Base-by-base conservation (phyloP, 2,888 invertebrate genomes). In the Meteorus colon region DNA sequence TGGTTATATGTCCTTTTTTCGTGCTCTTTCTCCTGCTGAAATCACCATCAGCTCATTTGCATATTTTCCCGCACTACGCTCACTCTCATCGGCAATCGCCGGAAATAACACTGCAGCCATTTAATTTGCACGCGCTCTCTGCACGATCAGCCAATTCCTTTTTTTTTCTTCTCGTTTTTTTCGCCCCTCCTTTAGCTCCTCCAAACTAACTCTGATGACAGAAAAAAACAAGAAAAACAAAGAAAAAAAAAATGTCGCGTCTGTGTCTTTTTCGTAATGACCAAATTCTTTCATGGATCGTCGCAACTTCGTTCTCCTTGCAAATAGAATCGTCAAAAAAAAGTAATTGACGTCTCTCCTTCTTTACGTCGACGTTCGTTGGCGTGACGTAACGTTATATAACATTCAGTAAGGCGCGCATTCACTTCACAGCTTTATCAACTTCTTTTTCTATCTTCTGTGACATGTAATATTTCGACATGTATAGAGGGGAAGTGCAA, bases 81-180 rank as follows among this genome's bases (percentile, higher is more conserved):
- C 37, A 48, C 55, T 48, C 76, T 73, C 73, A 74, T 74, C 73
- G 75, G 68, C 74, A 74, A 72, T 75, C 68, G 67, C 72, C 67
- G 71, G 63, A 73, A 74, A 73, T 74, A 75, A 77, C 68, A 74
- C 62, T 59, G 63, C 66, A 69, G 72, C 74, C 62, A 72, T 77
- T 77, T 72, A 72, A 77, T 75, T 77, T 77, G 41, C 73, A 62
- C 68, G 63, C 48, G 68, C 51, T 59, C 51, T 59, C 71, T 76
- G 76, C 76, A 67, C 62, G 45, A 72, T 72, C 68, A 76, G 72
- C 60, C 68, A 24, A 31, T 71, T 75, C 66, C 66, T 59, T 55
- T 63, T 19, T 24, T 41, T n/a, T 31, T 45, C 14, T 19, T 19
- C 0, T 41, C 2, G n/a, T 19, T 19, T 12, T 41, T 41, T 12